These are phyloP conservation scores for Tupaia tana DNA, from an alignment of 2,113 vertebrate species.

Conservation along the genomic window DNA sequence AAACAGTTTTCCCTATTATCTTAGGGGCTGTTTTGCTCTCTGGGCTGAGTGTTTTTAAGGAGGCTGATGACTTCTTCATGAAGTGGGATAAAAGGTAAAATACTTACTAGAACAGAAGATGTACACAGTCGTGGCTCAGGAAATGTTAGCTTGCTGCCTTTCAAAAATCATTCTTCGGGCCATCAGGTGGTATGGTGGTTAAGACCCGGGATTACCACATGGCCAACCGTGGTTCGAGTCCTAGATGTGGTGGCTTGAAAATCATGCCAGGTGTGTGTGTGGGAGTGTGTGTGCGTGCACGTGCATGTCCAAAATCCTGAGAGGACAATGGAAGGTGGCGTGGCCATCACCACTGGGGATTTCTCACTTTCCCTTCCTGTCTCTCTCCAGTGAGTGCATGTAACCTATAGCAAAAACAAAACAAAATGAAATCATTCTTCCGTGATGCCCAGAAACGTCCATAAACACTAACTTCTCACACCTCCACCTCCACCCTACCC, in stretches of 20 bases:
- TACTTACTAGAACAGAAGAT: neutral
- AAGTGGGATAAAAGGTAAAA: neutral
- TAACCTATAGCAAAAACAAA: too few species aligned
- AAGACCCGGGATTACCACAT: too few species aligned
- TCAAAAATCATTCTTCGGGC: neutral
- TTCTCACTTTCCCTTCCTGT: too few species aligned
- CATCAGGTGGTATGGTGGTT: too few species aligned
- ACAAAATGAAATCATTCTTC: neutral
- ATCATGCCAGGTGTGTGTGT: too few species aligned
- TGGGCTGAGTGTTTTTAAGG: neutral
- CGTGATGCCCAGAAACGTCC: neutral
- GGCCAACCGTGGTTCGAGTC: too few species aligned
- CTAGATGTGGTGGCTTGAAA: too few species aligned
- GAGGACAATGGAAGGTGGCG: too few species aligned
- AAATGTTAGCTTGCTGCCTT: neutral
- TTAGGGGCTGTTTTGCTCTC: neutral
- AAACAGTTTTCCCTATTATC: neutral
- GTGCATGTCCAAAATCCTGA: too few species aligned
- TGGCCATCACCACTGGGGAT: too few species aligned
- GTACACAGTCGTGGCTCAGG: neutral
- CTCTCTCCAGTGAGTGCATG: too few species aligned
- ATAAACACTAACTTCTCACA: neutral
- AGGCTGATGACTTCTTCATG: slow-evolving; percentile 3
- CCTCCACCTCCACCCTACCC: neutral
- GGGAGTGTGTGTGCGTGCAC: too few species aligned